phyloP scores from a whole-genome alignment of 1,140 invertebrate species.

The Drosophila seguyi region DNA sequence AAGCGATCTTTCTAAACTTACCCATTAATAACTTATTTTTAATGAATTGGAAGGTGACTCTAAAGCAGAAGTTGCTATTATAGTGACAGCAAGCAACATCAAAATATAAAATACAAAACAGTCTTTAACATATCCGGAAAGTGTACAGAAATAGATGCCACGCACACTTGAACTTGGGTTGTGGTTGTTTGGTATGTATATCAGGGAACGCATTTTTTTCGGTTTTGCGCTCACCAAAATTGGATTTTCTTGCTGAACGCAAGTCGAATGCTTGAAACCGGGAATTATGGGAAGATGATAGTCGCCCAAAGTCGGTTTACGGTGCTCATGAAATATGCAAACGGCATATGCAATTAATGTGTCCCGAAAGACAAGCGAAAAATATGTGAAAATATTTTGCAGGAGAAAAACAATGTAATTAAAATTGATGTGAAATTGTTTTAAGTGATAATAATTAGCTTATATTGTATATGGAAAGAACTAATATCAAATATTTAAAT shows the following conservation, averaged over 20 bases:
- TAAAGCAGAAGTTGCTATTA: no score
- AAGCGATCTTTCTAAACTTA: no score
- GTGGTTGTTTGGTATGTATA: slow-evolving; percentile 14
- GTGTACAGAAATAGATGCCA: slow-evolving; percentile 28
- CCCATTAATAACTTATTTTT: no score
- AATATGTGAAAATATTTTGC: neutral
- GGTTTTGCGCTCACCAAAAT: slow-evolving; percentile 50
- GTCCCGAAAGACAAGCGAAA: neutral
- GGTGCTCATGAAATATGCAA: slow-evolving; percentile 52
- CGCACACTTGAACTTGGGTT: slow-evolving; percentile 48
- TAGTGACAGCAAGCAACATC: no score
- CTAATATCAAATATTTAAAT: no score
- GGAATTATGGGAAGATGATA: slow-evolving; percentile 46
- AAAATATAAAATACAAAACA: no score
- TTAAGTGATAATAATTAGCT: no score
- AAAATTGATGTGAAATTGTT: neutral
- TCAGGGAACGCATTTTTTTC: slow-evolving; percentile 23
- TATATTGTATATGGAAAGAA: no score
- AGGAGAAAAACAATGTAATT: neutral
- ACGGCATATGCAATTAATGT: slow-evolving; percentile 31
- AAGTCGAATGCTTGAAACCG: slow-evolving; percentile 24
- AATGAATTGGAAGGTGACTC: no score
- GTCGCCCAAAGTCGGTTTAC: slow-evolving; percentile 48
- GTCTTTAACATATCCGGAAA: no score
- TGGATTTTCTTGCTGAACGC: no score